Base-by-base conservation (phyloP, 2,888 invertebrate genomes). In the Parnassius apollo region DNA sequence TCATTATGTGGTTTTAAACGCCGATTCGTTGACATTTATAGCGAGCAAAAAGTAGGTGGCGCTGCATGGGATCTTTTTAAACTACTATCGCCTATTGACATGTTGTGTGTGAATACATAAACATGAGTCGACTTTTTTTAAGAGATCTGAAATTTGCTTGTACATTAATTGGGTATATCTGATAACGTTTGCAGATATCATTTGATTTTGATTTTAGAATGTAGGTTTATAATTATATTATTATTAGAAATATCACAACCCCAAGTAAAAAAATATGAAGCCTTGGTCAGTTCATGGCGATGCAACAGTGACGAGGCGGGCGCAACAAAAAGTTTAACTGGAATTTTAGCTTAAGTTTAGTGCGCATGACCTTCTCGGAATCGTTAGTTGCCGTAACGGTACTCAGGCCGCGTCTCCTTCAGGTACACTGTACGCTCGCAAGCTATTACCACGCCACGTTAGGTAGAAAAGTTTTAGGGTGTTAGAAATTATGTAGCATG, bases 291-390 rank as follows among this genome's bases (percentile, higher is more conserved):
- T 68, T 62, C 65, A 59, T 61, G 62, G 71, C 71, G 70, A 72
- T 74, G 74, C 73, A 67, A 68, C 69, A 64, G 51, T 59, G 68
- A 62, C 73, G 71, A 65, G 70, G 71, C 74, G 72, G 75, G 66
- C 68, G 70, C 62, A 56, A 77, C 77, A 85, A 87, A 87, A 88
- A 87, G 84, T 77, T 70, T 76, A 82, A 85, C 80, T 83, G 81
- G 86, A 83, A 86, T 84, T 87, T 87, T 76, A 83, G 78, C 74
- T 78, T 78, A 71, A 82, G 74, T 80, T 83, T 80, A 81, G 74
- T 81, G 85, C 82, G 85, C 84, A 84, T 89, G 88, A 88, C 89
- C 91, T 91, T 91, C 91, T 88, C 68, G 81, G 91, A 91, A 91
- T 77, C 75, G 85, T 80, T 85, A 80, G 79, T 78, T 77, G 78